Evolutionary conservation across 2,113 vertebrate species (phyloP).

Genomic region (Sphyrna mokarran): DNA sequence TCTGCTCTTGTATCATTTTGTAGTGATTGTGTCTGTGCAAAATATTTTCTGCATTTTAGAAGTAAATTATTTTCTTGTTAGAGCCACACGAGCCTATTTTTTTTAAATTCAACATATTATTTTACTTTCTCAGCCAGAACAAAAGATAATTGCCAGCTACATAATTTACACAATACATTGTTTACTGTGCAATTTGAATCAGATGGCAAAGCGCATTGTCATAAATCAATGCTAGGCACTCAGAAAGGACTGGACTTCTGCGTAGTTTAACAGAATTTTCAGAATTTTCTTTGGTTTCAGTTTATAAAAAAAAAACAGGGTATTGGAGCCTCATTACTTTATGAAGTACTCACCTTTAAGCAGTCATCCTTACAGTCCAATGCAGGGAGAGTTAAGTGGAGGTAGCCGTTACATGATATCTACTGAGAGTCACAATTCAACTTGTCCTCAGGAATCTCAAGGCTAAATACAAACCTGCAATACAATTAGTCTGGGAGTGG

Average conservation of each 20-base stretch:
- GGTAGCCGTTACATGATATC: neutral
- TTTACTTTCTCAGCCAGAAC: neutral
- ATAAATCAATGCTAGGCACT: neutral
- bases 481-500: neutral
- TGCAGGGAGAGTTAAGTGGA: neutral
- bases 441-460: neutral
- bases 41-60: conserved; percentile 14
- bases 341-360: neutral
- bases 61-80: neutral
- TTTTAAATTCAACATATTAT: neutral
- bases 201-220: neutral
- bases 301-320: neutral
- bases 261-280: neutral
- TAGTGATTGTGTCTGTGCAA: neutral
- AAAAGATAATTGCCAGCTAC: neutral
- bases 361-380: neutral
- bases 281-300: neutral
- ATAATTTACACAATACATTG: neutral
- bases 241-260: neutral
- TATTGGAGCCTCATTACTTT: neutral
- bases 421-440: neutral
- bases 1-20: neutral
- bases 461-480: neutral
- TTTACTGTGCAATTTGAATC: neutral
- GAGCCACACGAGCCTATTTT: neutral